Evolutionary conservation across 2,888 invertebrate genomes (phyloP).

Genomic region (Bhutanitis thaidina): DNA sequence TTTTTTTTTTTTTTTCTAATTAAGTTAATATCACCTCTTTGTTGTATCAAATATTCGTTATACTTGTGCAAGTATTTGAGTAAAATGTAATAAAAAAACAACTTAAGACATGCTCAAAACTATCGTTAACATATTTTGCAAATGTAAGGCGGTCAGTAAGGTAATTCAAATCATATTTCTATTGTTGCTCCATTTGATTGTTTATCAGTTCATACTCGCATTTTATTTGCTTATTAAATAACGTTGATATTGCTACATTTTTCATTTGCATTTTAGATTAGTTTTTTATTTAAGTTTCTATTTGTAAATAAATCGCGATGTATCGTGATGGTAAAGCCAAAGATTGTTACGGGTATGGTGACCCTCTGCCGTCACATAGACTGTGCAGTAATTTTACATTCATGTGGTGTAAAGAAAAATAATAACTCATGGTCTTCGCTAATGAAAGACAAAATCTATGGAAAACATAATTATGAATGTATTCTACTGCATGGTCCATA

Average conservation of each 20-base stretch:
- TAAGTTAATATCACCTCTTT: conserved; percentile 6
- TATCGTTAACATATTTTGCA: conserved; percentile 6
- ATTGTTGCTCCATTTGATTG: too few relatives aligned
- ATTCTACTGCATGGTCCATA: conserved; percentile 47
- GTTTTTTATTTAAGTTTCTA: conserved; percentile 44
- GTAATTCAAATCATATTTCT: background rate
- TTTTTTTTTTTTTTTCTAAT: conserved; percentile 11
- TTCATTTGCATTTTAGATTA: conserved; percentile 35
- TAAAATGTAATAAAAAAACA: background rate
- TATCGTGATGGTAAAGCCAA: conserved; percentile 80
- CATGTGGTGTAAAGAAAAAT: conserved; percentile 1
- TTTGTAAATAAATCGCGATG: conserved; percentile 71
- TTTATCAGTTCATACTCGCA: background rate
- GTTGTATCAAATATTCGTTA: conserved; percentile 10
- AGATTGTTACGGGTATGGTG: conserved; percentile 80
- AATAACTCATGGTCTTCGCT: conserved; percentile 7
- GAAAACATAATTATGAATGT: conserved; percentile 35
- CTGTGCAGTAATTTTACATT: conserved; percentile 50
- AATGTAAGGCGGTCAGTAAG: background rate
- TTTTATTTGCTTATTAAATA: conserved; percentile 6
- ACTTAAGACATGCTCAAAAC: conserved; percentile 9
- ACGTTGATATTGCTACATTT: conserved; percentile 35
- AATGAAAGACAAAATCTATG: conserved; percentile 21
- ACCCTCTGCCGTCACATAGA: conserved; percentile 78
- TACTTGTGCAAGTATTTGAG: background rate